Percentiles rank a stretch among this genome's conserved stretches.
Evolutionary conservation across 2,888 invertebrate species (phyloP).

Genomic region (Mayetiola destructor): DNA sequence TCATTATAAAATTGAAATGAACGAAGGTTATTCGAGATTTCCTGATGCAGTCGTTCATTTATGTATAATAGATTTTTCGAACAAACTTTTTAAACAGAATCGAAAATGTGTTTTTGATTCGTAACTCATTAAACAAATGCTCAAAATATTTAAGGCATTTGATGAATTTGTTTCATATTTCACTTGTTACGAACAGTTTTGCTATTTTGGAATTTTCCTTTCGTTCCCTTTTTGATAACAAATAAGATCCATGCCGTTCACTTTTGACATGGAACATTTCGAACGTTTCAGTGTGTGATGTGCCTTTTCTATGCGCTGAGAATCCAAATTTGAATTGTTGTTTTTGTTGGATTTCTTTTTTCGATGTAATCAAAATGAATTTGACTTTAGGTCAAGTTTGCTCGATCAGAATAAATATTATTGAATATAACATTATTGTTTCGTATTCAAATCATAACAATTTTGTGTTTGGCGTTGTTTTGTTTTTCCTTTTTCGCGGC

Average conservation of each 20-base stretch:
- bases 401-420: neutral
- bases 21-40: conserved; percentile 21
- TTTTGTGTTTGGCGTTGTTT: conserved; percentile 4
- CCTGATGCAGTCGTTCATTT: conserved; percentile 19
- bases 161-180: no score
- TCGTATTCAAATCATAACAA: no score
- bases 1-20: conserved; percentile 16
- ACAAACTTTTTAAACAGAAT: no score
- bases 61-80: conserved; percentile 2
- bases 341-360: neutral
- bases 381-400: conserved; percentile 13
- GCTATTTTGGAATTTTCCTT: neutral
- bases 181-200: no score
- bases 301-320: neutral
- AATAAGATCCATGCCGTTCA: no score
- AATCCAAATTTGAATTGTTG: neutral
- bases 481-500: neutral
- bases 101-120: no score
- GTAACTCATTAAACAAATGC: no score
- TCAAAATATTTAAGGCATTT: no score
- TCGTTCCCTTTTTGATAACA: neutral
- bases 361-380: conserved; percentile 11
- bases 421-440: no score
- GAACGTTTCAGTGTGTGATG: neutral
- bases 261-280: neutral